These are phyloP conservation scores for Coboldia fuscipes DNA, from an alignment of 1,140 invertebrate species.

Conservation along the genomic window DNA sequence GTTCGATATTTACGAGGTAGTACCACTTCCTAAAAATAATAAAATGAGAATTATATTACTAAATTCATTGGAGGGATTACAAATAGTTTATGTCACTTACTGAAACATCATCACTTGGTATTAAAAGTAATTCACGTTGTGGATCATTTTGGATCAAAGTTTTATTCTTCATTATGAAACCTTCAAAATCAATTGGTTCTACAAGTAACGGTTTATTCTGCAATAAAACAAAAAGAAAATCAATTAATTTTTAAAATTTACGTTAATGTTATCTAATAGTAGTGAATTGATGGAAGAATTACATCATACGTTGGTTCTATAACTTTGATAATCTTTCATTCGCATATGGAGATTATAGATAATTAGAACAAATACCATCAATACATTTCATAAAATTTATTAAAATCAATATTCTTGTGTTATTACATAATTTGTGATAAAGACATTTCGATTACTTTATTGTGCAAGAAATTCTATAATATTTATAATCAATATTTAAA, in stretches of 20 bases:
- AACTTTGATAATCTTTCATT: neutral
- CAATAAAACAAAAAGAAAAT: slow-evolving; percentile 14
- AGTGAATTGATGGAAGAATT: neutral
- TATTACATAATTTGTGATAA: too few species aligned
- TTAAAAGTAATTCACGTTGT: slow-evolving; percentile 67
- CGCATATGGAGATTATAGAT: too few species aligned
- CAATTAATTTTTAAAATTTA: neutral
- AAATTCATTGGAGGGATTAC: neutral
- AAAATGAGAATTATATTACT: neutral
- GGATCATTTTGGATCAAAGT: slow-evolving; percentile 83
- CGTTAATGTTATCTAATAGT: neutral
- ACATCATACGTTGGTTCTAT: neutral
- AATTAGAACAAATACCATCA: too few species aligned
- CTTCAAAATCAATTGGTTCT: slow-evolving; percentile 78
- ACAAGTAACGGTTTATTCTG: slow-evolving; percentile 56
- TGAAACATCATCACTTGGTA: slow-evolving; percentile 77
- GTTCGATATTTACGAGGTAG: slow-evolving; percentile 57
- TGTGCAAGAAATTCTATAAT: too few species aligned
- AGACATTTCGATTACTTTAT: too few species aligned
- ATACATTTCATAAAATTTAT: too few species aligned
- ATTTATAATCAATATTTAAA: too few species aligned
- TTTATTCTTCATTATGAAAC: slow-evolving; percentile 73
- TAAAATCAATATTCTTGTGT: too few species aligned
- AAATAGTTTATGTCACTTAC: slow-evolving; percentile 31
- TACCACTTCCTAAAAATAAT: slow-evolving; percentile 32